Percentiles rank a stretch among this genome's conserved stretches.
These are phyloP conservation scores for Operophtera brumata DNA, from an alignment of 2,888 invertebrate species.

Conservation along the genomic window DNA sequence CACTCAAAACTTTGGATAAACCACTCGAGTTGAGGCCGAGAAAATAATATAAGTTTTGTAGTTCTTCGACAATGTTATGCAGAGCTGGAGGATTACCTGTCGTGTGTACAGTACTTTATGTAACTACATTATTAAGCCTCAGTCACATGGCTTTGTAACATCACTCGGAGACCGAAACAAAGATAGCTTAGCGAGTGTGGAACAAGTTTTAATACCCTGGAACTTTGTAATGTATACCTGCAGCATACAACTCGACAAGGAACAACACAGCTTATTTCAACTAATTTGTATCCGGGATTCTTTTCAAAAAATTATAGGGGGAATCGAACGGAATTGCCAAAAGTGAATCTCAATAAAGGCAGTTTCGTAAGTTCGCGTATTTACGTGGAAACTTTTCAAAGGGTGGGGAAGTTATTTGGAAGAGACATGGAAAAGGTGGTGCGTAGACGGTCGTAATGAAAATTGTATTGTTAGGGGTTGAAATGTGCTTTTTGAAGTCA, in stretches of 20 bases:
- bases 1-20: constrained; percentile 70
- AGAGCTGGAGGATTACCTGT: constrained; percentile 48
- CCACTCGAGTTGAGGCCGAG: constrained; percentile 54
- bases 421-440: constrained; percentile 74
- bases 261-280: constrained; percentile 12
- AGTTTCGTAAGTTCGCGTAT: constrained; percentile 43
- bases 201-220: constrained; percentile 29
- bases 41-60: constrained; percentile 66
- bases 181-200: constrained; percentile 16
- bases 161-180: constrained; percentile 33
- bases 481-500: constrained; percentile 25
- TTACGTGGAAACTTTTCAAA: constrained; percentile 61
- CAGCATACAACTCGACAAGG: background rate
- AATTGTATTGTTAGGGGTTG: constrained; percentile 29
- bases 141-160: constrained; percentile 23
- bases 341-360: constrained; percentile 66
- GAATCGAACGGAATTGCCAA: constrained; percentile 53
- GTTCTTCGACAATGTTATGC: constrained; percentile 36
- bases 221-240: constrained; percentile 25
- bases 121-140: constrained; percentile 48
- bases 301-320: constrained; percentile 39
- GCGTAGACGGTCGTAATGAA: constrained; percentile 46
- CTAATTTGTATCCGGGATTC: background rate
- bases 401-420: constrained; percentile 67
- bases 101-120: constrained; percentile 38